Base-by-base conservation (phyloP, 1,140 invertebrate species). In the Drosophila albomicans region DNA sequence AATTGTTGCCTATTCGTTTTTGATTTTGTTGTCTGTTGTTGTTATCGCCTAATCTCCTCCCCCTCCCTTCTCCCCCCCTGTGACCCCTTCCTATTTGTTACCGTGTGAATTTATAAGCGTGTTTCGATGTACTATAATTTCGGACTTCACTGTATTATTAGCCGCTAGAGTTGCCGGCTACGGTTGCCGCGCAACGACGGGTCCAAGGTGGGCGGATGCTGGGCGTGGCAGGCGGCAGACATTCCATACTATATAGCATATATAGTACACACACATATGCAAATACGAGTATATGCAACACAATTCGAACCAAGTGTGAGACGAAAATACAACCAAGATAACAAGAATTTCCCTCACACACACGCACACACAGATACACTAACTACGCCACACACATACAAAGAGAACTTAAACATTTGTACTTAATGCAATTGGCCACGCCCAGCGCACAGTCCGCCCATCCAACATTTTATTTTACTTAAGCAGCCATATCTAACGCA, bases 21-120 rank as follows among this genome's bases (percentile, higher is more conserved):
- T 65, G 62, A 79, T 78, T 88, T n/a, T 81, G 81, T 88, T 88
- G 84, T 79, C 77, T 84, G 75, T 89, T 88, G 85, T 88, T 88
- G 84, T 88, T 88, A 82, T 78, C 75, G 79, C 25, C 20, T 7
- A 11, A 16, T n/a, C 28, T 15, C 45, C n/a, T 8, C 25, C 11
- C 7, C 38, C 15, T 6, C 38, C 43, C 7, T 8, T 20, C 3
- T 5, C 15, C 13, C 54, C 41, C 43, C 67, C n/a, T n/a, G n/a
- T 45, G 54, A 64, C 54, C 51, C 41, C 11, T 10, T 38, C 74
- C 62, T 84, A 70, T 88, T 88, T 84, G 84, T 87, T 88, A 82
- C 61, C 54, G 69, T 88, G 66, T 78, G 85, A 79, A 87, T 86
- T 81, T 75, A 76, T 79, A 87, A 81, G 79, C 67, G 82, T 69